phyloP scores from a whole-genome alignment of 2,888 invertebrate genomes.

The Trypoxylon attenuatum region DNA sequence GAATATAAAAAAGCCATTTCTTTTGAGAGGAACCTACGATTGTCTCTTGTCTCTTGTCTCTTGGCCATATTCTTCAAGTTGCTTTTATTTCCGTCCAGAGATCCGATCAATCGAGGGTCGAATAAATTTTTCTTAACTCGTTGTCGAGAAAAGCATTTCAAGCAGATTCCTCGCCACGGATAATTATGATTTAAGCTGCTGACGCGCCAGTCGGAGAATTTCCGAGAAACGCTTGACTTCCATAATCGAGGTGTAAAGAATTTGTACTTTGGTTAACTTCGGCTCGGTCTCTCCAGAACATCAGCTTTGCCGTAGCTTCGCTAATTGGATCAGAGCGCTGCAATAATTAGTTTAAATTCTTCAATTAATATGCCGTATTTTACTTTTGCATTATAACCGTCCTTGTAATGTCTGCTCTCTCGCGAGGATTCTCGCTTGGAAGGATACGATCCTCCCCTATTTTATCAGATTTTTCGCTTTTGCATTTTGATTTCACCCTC shows the following conservation, averaged over 20 bases:
- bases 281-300: constrained; percentile 29
- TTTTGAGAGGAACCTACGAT: no score
- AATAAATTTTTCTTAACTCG: no score
- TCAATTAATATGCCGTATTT: constrained; percentile 64
- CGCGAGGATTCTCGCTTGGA: constrained; percentile 12
- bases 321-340: constrained; percentile 60
- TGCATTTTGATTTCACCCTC: no score
- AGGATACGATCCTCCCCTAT: constrained; percentile 2
- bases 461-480: background rate
- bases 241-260: constrained; percentile 28
- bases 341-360: constrained; percentile 63
- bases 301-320: constrained; percentile 28
- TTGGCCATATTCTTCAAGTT: no score
- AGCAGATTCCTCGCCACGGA: background rate
- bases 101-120: no score
- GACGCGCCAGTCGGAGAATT: background rate
- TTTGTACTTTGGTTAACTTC: constrained; percentile 31
- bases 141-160: no score
- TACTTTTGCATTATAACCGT: constrained; percentile 55
- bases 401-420: constrained; percentile 17
- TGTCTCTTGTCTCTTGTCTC: no score
- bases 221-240: constrained; percentile 15
- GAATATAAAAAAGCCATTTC: constrained; percentile 12
- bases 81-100: no score
- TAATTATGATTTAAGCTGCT: constrained; percentile 1